These are phyloP conservation scores for Poecile atricapillus DNA, from an alignment of 2,113 vertebrate species.

Conservation along the genomic window DNA sequence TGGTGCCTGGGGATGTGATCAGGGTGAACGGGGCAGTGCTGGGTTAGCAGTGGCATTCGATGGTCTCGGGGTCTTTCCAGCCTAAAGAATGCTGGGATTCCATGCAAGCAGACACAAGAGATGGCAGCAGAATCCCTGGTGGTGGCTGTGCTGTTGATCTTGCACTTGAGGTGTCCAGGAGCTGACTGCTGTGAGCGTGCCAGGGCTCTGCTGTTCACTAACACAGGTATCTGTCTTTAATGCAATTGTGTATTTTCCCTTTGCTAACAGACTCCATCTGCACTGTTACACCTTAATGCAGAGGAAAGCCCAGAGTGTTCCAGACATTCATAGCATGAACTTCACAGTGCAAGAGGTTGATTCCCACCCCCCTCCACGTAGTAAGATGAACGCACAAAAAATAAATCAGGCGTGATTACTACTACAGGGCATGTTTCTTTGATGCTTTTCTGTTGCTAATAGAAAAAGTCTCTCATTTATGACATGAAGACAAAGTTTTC, in stretches of 20 bases:
- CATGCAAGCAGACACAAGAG: neutral
- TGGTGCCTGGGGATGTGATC: neutral
- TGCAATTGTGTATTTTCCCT: neutral
- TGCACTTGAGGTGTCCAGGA: neutral
- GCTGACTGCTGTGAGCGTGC: neutral
- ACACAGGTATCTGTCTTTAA: neutral
- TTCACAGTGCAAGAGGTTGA: neutral
- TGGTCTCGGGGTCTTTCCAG: neutral
- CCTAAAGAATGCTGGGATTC: neutral
- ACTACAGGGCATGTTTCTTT: neutral
- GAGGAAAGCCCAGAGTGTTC: neutral
- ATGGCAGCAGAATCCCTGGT: neutral
- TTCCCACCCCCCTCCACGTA: accelerated
- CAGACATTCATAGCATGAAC: neutral
- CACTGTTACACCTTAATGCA: neutral
- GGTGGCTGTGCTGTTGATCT: neutral
- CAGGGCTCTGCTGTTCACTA: neutral
- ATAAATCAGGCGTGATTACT: neutral
- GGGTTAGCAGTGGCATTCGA: accelerated
- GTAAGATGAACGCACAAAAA: neutral
- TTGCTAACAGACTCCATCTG: neutral
- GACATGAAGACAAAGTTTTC: slow-evolving; percentile 9
- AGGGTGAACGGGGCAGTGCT: neutral
- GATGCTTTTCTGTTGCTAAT: neutral
- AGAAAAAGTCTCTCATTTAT: neutral